These are phyloP conservation scores for Chiloscyllium punctatum DNA, from an alignment of 2,797 vertebrate species.

Conservation along the genomic window DNA sequence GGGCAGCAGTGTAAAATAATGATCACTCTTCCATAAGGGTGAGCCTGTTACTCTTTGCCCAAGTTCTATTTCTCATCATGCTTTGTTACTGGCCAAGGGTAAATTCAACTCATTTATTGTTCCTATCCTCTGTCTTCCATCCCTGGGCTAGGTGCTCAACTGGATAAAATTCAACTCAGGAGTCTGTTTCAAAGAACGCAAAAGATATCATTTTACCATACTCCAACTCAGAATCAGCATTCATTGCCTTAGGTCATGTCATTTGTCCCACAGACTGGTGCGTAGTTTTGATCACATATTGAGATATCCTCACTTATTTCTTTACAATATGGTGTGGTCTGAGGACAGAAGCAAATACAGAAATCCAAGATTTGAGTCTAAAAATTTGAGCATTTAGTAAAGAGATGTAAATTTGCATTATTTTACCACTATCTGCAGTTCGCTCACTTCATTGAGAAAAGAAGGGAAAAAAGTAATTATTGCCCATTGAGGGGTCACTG, in stretches of 20 bases:
- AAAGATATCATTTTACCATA: neutral
- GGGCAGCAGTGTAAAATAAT: neutral
- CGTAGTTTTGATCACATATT: neutral
- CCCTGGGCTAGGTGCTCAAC: neutral
- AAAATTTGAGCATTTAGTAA: neutral
- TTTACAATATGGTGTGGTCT: neutral
- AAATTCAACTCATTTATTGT: neutral
- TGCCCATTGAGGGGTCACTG: neutral
- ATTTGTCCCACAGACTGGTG: neutral
- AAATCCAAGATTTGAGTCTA: neutral
- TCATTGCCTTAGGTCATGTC: neutral
- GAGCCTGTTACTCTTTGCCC: neutral
- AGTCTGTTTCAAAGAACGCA: neutral
- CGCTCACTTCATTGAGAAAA: neutral
- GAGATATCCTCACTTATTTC: neutral
- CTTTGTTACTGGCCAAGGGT: neutral
- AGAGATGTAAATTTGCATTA: neutral
- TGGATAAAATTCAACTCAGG: neutral
- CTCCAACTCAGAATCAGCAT: neutral
- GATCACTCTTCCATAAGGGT: neutral
- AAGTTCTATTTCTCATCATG: neutral
- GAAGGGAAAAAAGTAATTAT: neutral
- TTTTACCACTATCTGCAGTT: neutral
- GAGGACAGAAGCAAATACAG: neutral
- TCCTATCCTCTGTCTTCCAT: neutral